Base-by-base conservation (phyloP, 2,113 vertebrate species). In the Pungitius pungitius region DNA sequence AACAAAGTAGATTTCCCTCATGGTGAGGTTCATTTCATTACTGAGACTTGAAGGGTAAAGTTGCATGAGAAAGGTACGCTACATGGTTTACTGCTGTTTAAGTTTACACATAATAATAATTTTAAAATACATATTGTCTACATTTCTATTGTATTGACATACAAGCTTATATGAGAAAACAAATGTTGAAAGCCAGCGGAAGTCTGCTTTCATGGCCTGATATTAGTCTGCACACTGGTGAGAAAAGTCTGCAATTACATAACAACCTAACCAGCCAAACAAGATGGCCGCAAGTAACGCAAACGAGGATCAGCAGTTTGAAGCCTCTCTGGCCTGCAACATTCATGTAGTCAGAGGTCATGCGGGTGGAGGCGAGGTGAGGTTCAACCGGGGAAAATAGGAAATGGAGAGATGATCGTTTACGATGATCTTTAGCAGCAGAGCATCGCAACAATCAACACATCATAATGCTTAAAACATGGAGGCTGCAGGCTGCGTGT, bases 281-380 rank as follows among this genome's bases (percentile, higher is more conserved):
- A 30, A 33, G 42, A 56, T 26, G 24, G 27, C 52, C 57, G 42
- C 3, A 17, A 76, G 30, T 51, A 54, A 40, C 64, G 7, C 6
- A 47, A n/a, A 13, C n/a, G 17, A 59, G 15, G 18, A 27, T 52
- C 24, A 39, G 15, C 51, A 35, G 39, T 42, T n/a, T 33, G n/a
- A 20, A 27, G 45, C 11, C n/a, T 18, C 17, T 60, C 17, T 27
- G 51, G 26, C 58, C 15, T 82, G 27, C 24, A 59, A 56, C 49
- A 56, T 39, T 26, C 27, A 51, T 61, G 15, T 40, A 57, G 37
- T 54, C 47, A 78, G 54, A 73, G 60, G 61, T 60, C 58, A 69
- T 37, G 24, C 27, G 30, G 24, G 42, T 47, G 30, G 27, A 26
- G 18, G 51, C 42, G n/a, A 33, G 10, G 37, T 10, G 24, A 24